Evolutionary conservation across 1,140 invertebrate species (phyloP).

Genomic region (Thalassaphorura encarpata): DNA sequence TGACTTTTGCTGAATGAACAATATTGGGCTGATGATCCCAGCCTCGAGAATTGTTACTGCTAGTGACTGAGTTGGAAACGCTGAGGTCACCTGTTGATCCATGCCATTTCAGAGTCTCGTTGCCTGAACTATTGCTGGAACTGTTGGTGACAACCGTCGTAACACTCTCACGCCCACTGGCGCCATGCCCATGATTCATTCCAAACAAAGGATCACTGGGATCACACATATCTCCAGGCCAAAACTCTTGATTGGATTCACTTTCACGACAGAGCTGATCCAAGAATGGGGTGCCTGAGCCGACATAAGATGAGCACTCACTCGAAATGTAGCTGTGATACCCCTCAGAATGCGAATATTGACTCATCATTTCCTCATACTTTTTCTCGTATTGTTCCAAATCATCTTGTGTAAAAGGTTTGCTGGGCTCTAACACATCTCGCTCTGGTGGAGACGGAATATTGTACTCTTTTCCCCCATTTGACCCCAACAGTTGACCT

Average conservation of each 20-base stretch:
- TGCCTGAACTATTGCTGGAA: conserved; percentile 51
- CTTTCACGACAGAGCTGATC: conserved; percentile 47
- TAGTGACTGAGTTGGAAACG: conserved; percentile 40
- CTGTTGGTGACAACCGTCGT: conserved; percentile 45
- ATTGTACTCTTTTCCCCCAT: conserved; percentile 53
- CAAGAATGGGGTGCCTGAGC: conserved; percentile 58
- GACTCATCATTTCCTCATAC: conserved; percentile 47
- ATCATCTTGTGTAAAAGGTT: conserved; percentile 53
- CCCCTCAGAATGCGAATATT: conserved; percentile 68
- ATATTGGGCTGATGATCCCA: conserved; percentile 44
- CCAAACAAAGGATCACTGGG: conserved; percentile 21
- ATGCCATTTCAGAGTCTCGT: conserved; percentile 70
- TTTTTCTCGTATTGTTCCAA: conserved; percentile 58
- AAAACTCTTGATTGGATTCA: conserved; percentile 29
- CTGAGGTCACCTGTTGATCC: conserved; percentile 66
- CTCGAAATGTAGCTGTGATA: conserved; percentile 72
- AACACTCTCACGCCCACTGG: conserved; percentile 54
- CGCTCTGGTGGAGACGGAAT: conserved; percentile 64
- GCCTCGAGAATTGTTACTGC: conserved; percentile 35
- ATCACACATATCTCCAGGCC: conserved; percentile 17
- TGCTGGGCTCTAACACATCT: conserved; percentile 45
- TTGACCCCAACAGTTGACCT: conserved; percentile 32
- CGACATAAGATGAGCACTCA: conserved; percentile 57
- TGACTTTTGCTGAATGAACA: conserved; percentile 65
- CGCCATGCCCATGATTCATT: conserved; percentile 6